phyloP scores from a whole-genome alignment of 2,797 vertebrate genomes.

The Crocodylus rhombifer region DNA sequence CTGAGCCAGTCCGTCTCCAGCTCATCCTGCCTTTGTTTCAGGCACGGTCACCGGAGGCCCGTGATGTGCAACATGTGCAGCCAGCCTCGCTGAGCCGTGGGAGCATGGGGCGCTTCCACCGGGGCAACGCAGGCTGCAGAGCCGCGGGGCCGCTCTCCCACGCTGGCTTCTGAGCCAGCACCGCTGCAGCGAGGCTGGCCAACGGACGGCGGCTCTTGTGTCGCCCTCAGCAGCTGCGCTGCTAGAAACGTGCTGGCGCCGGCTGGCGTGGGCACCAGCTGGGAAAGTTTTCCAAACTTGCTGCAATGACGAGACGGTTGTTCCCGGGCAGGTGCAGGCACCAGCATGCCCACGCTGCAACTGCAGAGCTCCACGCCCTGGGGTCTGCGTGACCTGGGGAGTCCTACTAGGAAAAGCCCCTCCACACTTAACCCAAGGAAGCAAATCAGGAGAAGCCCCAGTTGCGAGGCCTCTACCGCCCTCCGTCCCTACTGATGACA shows the following conservation, averaged over 20 bases:
- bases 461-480: too few species aligned
- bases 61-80: neutral
- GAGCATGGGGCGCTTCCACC: fast-evolving
- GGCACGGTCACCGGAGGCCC: neutral
- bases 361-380: neutral
- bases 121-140: fast-evolving
- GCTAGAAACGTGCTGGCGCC: neutral
- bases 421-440: neutral
- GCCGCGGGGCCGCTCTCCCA: neutral
- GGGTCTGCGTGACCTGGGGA: neutral
- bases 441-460: too few species aligned
- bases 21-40: fast-evolving
- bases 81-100: fast-evolving
- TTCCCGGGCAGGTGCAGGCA: neutral
- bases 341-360: neutral
- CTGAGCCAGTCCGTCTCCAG: fast-evolving
- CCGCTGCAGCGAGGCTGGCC: neutral
- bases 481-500: neutral
- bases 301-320: neutral
- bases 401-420: fast-evolving
- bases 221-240: neutral
- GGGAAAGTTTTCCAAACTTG: slow-evolving; percentile 55
- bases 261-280: neutral
- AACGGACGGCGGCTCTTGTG: fast-evolving
- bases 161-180: fast-evolving